Percentiles rank a stretch among this genome's conserved stretches.
Conservation (phyloP, 2,113 vertebrate genomes). For the Ictidomys tridecemlineatus region DNA sequence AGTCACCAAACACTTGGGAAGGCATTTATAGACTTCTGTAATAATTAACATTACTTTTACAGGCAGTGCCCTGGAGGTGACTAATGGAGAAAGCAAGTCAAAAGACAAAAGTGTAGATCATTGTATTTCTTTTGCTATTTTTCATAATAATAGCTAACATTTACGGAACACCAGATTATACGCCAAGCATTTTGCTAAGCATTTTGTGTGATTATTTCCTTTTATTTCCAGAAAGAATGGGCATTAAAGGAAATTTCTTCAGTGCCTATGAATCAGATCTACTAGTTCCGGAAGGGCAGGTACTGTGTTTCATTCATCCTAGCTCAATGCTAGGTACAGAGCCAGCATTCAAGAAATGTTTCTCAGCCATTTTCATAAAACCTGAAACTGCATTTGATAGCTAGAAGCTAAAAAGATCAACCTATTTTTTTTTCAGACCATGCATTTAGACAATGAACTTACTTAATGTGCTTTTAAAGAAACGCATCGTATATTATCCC, state of each 20-base stretch:
- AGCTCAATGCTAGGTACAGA: background rate
- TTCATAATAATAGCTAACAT: background rate
- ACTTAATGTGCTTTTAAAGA: background rate
- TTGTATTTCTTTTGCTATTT: background rate
- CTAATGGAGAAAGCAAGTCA: conserved; percentile 55
- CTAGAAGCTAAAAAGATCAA: background rate
- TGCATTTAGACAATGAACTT: background rate
- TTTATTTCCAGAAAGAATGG: conserved; percentile 51
- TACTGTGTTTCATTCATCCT: background rate
- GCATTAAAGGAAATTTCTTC: background rate
- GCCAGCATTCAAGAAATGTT: background rate
- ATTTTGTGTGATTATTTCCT: background rate
- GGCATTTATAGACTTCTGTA: conserved; percentile 72
- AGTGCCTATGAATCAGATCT: background rate
- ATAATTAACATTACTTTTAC: conserved; percentile 61
- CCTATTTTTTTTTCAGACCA: background rate
- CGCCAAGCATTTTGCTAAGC: background rate
- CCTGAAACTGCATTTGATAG: background rate
- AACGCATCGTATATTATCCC: background rate
- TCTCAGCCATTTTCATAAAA: background rate
- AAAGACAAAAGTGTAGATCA: conserved; percentile 50
- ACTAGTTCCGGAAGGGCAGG: background rate
- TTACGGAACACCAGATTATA: background rate
- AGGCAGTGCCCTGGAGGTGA: conserved; percentile 48
- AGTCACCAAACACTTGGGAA: conserved; percentile 81